phyloP scores from a whole-genome alignment of 2,888 invertebrate genomes.

The Malthinus seriepunctatus region DNA sequence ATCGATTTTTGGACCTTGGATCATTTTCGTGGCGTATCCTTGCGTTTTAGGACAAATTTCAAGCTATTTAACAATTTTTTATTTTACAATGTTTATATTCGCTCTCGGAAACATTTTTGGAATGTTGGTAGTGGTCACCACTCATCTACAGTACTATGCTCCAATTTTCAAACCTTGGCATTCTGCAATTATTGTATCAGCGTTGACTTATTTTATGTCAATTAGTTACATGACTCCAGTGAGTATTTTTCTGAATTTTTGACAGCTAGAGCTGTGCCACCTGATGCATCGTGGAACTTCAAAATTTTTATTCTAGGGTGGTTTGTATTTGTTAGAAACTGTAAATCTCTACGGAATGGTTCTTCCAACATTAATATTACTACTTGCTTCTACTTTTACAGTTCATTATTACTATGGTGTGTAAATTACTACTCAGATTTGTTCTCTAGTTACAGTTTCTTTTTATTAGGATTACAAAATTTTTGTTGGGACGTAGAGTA shows the following conservation, averaged over 20 bases:
- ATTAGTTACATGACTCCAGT: slow-evolving; percentile 76
- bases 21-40: slow-evolving; percentile 3
- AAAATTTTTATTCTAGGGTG: slow-evolving; percentile 48
- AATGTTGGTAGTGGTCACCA: slow-evolving; percentile 52
- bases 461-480: slow-evolving; percentile 60
- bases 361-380: slow-evolving; percentile 56
- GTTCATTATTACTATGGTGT: slow-evolving; percentile 56
- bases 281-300: background rate
- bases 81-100: slow-evolving; percentile 78
- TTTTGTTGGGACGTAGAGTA: slow-evolving; percentile 74
- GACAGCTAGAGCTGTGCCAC: background rate
- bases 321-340: slow-evolving; percentile 54
- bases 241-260: slow-evolving; percentile 49
- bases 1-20: background rate
- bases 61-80: slow-evolving; percentile 74
- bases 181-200: slow-evolving; percentile 48
- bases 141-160: slow-evolving; percentile 55
- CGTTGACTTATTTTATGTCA: slow-evolving; percentile 49
- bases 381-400: slow-evolving; percentile 54
- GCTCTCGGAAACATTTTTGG: slow-evolving; percentile 75
- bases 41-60: background rate
- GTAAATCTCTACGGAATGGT: slow-evolving; percentile 57
- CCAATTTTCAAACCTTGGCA: slow-evolving; percentile 51
- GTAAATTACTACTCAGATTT: background rate
- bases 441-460: slow-evolving; percentile 8